A percentile compares a stretch with the other conserved stretches of the same genome.
These are phyloP conservation scores for Dicyrtoma fusca DNA, from an alignment of 2,888 invertebrate species.

Conservation along the genomic window DNA sequence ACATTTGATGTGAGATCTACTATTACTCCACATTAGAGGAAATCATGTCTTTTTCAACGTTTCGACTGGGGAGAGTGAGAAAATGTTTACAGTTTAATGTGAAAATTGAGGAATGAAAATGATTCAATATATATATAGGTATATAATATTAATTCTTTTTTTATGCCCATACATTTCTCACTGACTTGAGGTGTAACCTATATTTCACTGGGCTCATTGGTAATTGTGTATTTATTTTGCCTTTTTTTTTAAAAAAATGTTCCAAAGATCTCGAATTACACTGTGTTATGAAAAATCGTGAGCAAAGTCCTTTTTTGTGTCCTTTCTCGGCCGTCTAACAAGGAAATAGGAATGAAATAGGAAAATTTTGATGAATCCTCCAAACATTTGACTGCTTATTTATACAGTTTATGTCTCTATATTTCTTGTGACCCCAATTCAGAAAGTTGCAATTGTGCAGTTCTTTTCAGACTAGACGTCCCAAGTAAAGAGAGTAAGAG, in stretches of 20 bases:
- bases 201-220: background rate
- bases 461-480: constrained; percentile 1
- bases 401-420: constrained; percentile 34
- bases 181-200: too few relatives aligned
- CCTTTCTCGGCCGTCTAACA: background rate
- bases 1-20: too few relatives aligned
- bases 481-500: background rate
- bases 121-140: too few relatives aligned
- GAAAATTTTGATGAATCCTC: constrained; percentile 21
- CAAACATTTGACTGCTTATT: constrained; percentile 33
- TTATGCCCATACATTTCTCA: too few relatives aligned
- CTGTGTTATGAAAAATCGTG: background rate
- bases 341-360: background rate
- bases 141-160: too few relatives aligned
- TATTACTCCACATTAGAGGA: too few relatives aligned
- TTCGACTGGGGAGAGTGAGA: too few relatives aligned
- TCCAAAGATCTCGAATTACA: constrained; percentile 25
- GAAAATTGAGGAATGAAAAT: too few relatives aligned
- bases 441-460: constrained; percentile 21
- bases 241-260: constrained; percentile 5
- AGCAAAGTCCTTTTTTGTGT: background rate
- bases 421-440: constrained; percentile 30
- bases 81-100: too few relatives aligned
- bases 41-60: too few relatives aligned
- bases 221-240: constrained; percentile 19